Evolutionary conservation across 1,140 invertebrate genomes (phyloP).

Genomic region (Colletes gigas): DNA sequence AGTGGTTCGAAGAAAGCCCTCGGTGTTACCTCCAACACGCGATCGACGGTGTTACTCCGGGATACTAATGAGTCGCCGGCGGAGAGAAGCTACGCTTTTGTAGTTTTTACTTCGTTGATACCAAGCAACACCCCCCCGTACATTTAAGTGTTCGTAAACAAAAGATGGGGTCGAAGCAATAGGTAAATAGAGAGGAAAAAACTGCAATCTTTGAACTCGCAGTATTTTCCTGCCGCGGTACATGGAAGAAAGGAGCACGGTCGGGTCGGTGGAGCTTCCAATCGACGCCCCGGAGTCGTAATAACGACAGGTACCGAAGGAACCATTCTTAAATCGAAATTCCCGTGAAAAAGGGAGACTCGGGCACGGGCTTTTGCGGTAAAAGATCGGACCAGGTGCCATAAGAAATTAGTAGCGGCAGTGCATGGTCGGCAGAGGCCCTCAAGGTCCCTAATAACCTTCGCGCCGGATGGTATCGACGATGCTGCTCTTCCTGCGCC

Average conservation of each 20-base stretch:
- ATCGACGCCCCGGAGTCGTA: background rate
- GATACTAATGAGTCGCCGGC: too few species aligned
- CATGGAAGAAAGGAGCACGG: too few species aligned
- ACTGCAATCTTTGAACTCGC: background rate
- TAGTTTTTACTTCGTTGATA: too few species aligned
- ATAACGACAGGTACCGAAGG: conserved; percentile 27
- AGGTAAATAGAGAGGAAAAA: too few species aligned
- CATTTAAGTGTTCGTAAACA: too few species aligned
- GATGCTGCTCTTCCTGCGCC: conserved; percentile 53
- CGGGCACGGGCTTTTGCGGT: conserved; percentile 48
- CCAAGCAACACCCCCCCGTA: too few species aligned
- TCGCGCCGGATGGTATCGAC: conserved; percentile 74
- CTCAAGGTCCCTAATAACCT: conserved; percentile 70
- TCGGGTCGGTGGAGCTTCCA: background rate
- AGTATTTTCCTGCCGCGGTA: too few species aligned
- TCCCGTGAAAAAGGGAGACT: conserved; percentile 20
- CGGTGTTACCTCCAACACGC: too few species aligned
- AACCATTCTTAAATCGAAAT: conserved; percentile 1
- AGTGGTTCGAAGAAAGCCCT: too few species aligned
- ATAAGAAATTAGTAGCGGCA: conserved; percentile 68
- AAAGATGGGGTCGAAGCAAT: too few species aligned
- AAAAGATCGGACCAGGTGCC: conserved; percentile 70
- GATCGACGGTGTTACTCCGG: too few species aligned
- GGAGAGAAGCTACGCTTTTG: too few species aligned
- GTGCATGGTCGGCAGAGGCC: conserved; percentile 52